Base-by-base conservation (phyloP, 2,888 invertebrate species). In the Drosophila greeni region DNA sequence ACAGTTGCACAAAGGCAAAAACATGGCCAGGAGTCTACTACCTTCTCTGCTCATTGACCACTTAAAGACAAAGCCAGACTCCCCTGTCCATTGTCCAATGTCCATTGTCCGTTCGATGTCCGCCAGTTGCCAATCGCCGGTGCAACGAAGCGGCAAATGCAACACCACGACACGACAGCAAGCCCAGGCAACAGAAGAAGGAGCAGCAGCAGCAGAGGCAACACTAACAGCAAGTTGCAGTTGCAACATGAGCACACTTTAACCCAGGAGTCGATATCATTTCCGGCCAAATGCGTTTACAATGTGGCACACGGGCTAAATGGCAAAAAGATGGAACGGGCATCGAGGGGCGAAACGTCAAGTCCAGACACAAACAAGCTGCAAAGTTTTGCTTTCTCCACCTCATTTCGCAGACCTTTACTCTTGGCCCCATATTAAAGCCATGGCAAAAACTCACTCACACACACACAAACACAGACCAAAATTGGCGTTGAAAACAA, bases 61-160 rank as follows among this genome's bases (percentile, higher is more conserved):
- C 73, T 83, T 84, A 66, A 82, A 78, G 84, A 69, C 77, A 78
- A 73, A 73, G 68, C 55, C 60, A 57, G 51, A 49, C 42, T 47
- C 48, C 54, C 51, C 34, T 62, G 39, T 51, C 68, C 23, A 40
- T 48, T 48, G 56, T 42, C 58, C 61, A 14, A 31, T 59, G 60
- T 7, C 26, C 62, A 45, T 12, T 62, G 62, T 62, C 62, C 66
- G 62, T 52, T 62, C 59, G 23, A 49, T 43, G 61, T 65, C 57
- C 61, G 73, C 76, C 64, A 73, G 65, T 69, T 77, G 61, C 70
- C 77, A 78, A 81, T 77, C 79, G 76, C 45, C 70, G 51, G 70
- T 82, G 84, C 79, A 84, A 68, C 84, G 74, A 82, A 76, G 84
- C 82, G 77, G 82, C 61, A 79, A 79, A 84, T 84, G 84, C 80